Evolutionary conservation across 2,888 invertebrate species (phyloP), one percentile per base, ranked within the genome.

Genomic region (Chromoteleia sp.): DNA sequence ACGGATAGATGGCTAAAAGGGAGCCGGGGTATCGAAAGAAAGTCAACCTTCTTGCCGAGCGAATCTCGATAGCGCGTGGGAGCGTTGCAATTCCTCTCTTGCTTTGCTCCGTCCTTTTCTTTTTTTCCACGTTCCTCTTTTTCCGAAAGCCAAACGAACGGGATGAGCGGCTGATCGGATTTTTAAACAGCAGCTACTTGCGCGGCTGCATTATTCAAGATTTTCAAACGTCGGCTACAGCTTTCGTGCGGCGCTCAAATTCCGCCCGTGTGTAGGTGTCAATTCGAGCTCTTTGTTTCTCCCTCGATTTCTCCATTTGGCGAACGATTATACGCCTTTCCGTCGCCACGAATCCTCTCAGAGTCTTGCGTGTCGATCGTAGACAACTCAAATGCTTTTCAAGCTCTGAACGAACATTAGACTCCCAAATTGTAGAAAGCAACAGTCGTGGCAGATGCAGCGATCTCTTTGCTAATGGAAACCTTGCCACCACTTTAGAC

Each of bases 341-440:
- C 67, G 48, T 78, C 68, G 39, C 81, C 76, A 56, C 70, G 71
- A 61, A 77, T 79, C 77, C 61, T 80, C 73, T 74, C 81, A 71
- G 7, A 43, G 58, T 29, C 59, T 81, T 52, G 73, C 76, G 81
- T 76, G 81, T 61, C 76, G 76, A 81, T 81, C 59, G 73, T 41
- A 81, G 76, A 81, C 81, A 77, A 77, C 50, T 67, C 59, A 45
- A 70, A 76, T 33, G 80, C 79, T 76, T 82, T 74, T 77, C 70
- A 12, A 76, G 61, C 74, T 56, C n/a, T 41, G 30, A 14, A n/a
- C n/a, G n/a, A 25, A 84, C 88, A 91, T 90, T 91, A 90, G 90
- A 91, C 90, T 91, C 87, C 84, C 91, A 91, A 91, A 90, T 91
- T 89, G 90, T 90, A 89, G 88, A 90, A 88, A 90, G 90, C 89